These are phyloP conservation scores for Dipodomys stephensi DNA, from an alignment of 2,113 vertebrate species.

Conservation along the genomic window DNA sequence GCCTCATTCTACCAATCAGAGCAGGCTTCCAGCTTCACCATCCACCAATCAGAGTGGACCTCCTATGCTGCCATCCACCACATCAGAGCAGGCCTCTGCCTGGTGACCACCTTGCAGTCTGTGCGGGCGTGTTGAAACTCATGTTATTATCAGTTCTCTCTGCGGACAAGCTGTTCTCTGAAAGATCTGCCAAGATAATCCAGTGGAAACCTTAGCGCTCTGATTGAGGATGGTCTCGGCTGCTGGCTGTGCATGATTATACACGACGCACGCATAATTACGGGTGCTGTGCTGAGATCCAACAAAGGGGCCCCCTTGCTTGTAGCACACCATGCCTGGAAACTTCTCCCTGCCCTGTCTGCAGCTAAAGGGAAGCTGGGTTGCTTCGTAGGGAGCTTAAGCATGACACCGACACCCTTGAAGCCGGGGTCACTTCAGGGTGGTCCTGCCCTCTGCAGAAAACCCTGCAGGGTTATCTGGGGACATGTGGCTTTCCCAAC, in stretches of 20 bases:
- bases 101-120: too few relatives aligned
- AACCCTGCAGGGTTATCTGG: not conserved
- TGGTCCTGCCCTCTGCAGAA: not conserved
- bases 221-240: not conserved
- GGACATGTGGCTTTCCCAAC: not conserved
- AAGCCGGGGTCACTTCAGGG: not conserved
- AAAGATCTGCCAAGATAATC: not conserved
- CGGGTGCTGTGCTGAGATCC: rapidly evolving
- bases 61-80: too few relatives aligned
- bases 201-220: not conserved
- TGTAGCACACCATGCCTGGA: rapidly evolving
- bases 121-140: conserved; percentile 7
- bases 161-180: not conserved
- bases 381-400: not conserved
- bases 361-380: not conserved
- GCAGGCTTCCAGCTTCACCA: too few relatives aligned
- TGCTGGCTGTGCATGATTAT: rapidly evolving
- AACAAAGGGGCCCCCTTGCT: rapidly evolving
- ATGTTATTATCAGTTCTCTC: conserved; percentile 32
- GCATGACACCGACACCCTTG: not conserved
- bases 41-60: too few relatives aligned
- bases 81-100: too few relatives aligned
- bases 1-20: too few relatives aligned
- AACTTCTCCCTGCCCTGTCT: not conserved
- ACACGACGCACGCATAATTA: rapidly evolving